Evolutionary conservation across 1,140 invertebrate species (phyloP).

Genomic region (Drosophila azteca): DNA sequence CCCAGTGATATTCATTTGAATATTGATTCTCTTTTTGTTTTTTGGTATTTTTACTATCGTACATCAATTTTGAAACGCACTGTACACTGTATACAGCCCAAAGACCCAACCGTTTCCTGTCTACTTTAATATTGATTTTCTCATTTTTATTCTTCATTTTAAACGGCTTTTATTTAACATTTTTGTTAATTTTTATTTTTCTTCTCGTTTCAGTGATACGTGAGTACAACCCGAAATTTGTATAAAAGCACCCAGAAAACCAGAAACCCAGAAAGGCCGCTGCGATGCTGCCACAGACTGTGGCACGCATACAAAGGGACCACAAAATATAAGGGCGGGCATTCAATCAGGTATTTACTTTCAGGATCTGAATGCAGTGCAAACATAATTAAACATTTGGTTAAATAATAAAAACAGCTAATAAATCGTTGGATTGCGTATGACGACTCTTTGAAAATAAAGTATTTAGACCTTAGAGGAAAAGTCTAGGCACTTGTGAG

Average conservation of each 20-base stretch:
- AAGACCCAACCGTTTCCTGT: slow-evolving; percentile 1
- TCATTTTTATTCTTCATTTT: slow-evolving; percentile 1
- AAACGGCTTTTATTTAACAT: too few relatives aligned
- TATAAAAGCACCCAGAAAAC: slow-evolving; percentile 21
- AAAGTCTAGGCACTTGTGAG: too few relatives aligned
- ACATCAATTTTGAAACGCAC: too few relatives aligned
- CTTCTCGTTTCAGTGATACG: slow-evolving; percentile 70
- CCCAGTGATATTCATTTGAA: too few relatives aligned
- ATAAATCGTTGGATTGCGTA: too few relatives aligned
- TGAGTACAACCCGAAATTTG: slow-evolving; percentile 56
- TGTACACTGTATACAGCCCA: too few relatives aligned
- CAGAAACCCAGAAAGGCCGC: slow-evolving; percentile 30
- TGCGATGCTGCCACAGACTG: not conserved
- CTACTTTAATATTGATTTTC: slow-evolving; percentile 41
- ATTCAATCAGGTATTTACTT: slow-evolving; percentile 55
- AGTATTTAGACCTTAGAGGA: too few relatives aligned
- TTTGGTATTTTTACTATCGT: too few relatives aligned
- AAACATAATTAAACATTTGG: too few relatives aligned
- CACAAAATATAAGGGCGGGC: slow-evolving; percentile 16
- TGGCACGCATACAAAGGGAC: slow-evolving; percentile 15
- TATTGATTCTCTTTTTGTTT: too few relatives aligned
- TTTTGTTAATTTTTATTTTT: slow-evolving; percentile 11
- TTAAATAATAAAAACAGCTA: too few relatives aligned
- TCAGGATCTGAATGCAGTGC: slow-evolving; percentile 37
- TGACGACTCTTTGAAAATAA: too few relatives aligned